Percentiles rank a stretch among this genome's conserved stretches.
phyloP scores from a whole-genome alignment of 1,140 invertebrate species.

The Drosophila pseudoananassae region DNA sequence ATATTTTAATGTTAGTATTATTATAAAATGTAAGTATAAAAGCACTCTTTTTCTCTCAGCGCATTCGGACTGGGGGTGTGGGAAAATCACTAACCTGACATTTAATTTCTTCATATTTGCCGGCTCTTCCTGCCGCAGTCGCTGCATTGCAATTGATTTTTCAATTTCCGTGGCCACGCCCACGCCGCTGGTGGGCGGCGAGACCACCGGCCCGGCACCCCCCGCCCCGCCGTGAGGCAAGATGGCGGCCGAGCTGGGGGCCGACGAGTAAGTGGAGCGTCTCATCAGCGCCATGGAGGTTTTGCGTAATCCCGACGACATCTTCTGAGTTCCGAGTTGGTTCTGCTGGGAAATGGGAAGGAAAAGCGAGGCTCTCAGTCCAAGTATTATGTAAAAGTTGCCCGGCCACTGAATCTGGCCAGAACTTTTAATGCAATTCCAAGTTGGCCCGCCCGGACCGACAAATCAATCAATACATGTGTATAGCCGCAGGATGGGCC shows the following conservation, averaged over 20 bases:
- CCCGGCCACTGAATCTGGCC: conserved; percentile 26
- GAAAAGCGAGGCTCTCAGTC: not conserved
- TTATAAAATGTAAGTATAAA: not conserved
- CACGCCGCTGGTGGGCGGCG: conserved; percentile 50
- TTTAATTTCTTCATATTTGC: conserved; percentile 38
- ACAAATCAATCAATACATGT: conserved; percentile 34
- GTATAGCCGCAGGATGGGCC: not conserved
- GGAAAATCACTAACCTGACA: conserved; percentile 46
- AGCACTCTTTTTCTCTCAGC: not conserved
- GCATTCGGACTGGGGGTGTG: not conserved
- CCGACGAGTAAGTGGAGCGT: conserved; percentile 69
- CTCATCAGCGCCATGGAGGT: conserved; percentile 69
- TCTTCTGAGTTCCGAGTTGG: conserved; percentile 24
- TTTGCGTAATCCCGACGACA: conserved; percentile 76
- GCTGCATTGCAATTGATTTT: conserved; percentile 74
- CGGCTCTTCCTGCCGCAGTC: conserved; percentile 30
- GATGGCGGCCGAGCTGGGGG: conserved; percentile 37
- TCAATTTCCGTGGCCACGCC: conserved; percentile 75
- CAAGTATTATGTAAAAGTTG: conserved; percentile 41
- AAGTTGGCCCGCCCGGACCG: conserved; percentile 16
- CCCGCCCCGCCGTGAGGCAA: conserved; percentile 28
- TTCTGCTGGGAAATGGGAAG: not conserved
- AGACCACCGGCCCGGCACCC: conserved; percentile 6
- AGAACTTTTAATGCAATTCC: conserved; percentile 43
- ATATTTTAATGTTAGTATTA: too few relatives aligned